Base-by-base conservation (phyloP, 2,888 invertebrate species). In the Cetonia aurata region DNA sequence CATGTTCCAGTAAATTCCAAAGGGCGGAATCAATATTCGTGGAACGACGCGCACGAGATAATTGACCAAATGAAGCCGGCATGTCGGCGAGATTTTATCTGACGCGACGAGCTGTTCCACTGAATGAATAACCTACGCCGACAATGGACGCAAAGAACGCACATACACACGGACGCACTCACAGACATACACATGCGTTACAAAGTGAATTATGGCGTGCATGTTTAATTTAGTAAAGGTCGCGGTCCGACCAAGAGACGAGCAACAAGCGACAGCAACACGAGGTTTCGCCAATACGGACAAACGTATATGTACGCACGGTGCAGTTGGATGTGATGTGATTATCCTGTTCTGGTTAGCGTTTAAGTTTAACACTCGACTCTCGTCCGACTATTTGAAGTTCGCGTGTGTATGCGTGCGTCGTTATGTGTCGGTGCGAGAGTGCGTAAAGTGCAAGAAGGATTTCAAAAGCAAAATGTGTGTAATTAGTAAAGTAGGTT, bases 401-500 rank as follows among this genome's bases (percentile, higher is more conserved):
- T 52, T 19, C 17, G 25, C n/a, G 52, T 52, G 52, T 19, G 52
- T 17, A 25, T 19, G 9, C 25, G 52, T n/a, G 17, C 10, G 19
- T 19, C 6, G 12, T 19, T 52, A 1, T 25, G 52, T 46, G 31
- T 56, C n/a, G 19, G 17, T 42, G 15, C 37, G 25, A 25, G 33
- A 57, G 57, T 57, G 57, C 57, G 42, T 42, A 57, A n/a, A 57
- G 42, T 57, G 33, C 17, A 57, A 42, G 42, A 15, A 77, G 76
- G 77, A 70, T 65, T 75, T 72, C 73, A 73, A 74, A 78, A 77
- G 77, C 76, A 75, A 77, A 65, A 50, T 65, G 77, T 75, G 77
- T 80, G 80, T 79, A 81, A 81, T 82, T 81, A 81, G 79, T 77
- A 78, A 82, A 56, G 79, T 81, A 80, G 81, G 82, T 80, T 82